phyloP scores from a whole-genome alignment of 2,888 invertebrate species.

The Patella pellucida region DNA sequence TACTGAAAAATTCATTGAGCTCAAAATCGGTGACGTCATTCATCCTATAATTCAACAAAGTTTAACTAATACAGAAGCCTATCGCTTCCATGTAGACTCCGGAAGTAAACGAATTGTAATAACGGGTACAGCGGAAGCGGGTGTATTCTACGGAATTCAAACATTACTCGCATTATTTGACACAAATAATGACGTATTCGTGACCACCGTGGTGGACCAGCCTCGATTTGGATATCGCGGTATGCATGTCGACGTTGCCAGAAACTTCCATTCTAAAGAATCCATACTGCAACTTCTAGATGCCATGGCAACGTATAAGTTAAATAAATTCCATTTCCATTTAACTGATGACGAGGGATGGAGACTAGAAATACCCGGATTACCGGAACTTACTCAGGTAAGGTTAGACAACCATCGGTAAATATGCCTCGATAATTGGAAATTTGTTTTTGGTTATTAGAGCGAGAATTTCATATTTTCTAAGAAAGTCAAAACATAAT shows the following conservation, averaged over 20 bases:
- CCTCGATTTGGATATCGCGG: conserved; percentile 52
- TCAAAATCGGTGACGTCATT: background rate
- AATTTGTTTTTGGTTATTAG: no score
- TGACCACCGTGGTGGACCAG: conserved; percentile 24
- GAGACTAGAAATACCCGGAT: conserved; percentile 63
- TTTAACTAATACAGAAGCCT: conserved; percentile 24
- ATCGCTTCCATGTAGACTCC: conserved; percentile 29
- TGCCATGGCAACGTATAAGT: conserved; percentile 65
- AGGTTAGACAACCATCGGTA: background rate
- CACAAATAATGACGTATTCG: background rate
- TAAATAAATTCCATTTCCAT: conserved; percentile 68
- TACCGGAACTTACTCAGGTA: conserved; percentile 66
- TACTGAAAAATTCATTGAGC: background rate
- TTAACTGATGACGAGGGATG: conserved; percentile 69
- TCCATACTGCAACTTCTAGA: conserved; percentile 53
- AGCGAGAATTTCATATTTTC: no score
- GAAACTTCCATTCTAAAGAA: conserved; percentile 58
- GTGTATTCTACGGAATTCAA: conserved; percentile 37
- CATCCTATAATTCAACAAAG: background rate
- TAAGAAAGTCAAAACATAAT: no score
- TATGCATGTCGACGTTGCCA: conserved; percentile 50
- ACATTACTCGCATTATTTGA: conserved; percentile 18
- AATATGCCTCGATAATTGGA: no score
- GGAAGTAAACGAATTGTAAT: conserved; percentile 28
- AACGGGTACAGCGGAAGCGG: conserved; percentile 32